Percentiles rank a stretch among this genome's conserved stretches.
Evolutionary conservation across 2,888 invertebrate genomes (phyloP).

Genomic region (Chymomyza fuscimana): DNA sequence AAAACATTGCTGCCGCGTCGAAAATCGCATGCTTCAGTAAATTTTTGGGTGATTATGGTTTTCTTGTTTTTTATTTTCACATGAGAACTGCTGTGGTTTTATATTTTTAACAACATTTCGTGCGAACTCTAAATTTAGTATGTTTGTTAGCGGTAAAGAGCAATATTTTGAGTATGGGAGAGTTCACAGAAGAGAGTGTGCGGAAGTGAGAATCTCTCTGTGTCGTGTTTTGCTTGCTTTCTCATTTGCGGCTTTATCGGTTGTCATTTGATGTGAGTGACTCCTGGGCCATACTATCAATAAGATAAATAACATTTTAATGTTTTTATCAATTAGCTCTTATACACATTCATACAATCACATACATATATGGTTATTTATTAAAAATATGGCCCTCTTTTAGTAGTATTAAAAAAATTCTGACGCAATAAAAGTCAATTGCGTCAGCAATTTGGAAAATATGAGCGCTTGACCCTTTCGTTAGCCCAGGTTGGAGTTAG

Average conservation of each 20-base stretch:
- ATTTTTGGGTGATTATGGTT: slow-evolving; percentile 25
- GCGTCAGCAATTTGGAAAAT: slow-evolving; percentile 61
- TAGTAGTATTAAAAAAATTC: slow-evolving; percentile 20
- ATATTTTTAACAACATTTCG: slow-evolving; percentile 38
- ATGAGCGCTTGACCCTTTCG: slow-evolving; percentile 49
- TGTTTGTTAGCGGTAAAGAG: slow-evolving; percentile 32
- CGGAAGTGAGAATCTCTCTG: background rate
- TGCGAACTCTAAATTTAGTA: slow-evolving; percentile 56
- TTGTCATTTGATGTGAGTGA: slow-evolving; percentile 23
- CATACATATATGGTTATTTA: too few species aligned
- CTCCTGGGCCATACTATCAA: slow-evolving; percentile 38
- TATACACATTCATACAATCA: background rate
- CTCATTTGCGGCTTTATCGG: too few species aligned
- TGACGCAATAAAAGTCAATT: slow-evolving; percentile 63
- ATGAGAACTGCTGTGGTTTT: slow-evolving; percentile 4
- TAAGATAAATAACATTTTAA: slow-evolving; percentile 67
- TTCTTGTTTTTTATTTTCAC: slow-evolving; percentile 29
- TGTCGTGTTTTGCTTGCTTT: slow-evolving; percentile 24
- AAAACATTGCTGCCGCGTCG: background rate
- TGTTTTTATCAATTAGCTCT: slow-evolving; percentile 24
- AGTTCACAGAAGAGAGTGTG: background rate
- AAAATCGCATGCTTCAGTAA: slow-evolving; percentile 64
- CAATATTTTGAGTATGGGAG: background rate
- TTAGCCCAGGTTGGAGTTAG: background rate
- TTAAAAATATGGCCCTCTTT: too few species aligned